Base-by-base conservation (phyloP, 2,888 invertebrate species). In the Parnassius orleans region DNA sequence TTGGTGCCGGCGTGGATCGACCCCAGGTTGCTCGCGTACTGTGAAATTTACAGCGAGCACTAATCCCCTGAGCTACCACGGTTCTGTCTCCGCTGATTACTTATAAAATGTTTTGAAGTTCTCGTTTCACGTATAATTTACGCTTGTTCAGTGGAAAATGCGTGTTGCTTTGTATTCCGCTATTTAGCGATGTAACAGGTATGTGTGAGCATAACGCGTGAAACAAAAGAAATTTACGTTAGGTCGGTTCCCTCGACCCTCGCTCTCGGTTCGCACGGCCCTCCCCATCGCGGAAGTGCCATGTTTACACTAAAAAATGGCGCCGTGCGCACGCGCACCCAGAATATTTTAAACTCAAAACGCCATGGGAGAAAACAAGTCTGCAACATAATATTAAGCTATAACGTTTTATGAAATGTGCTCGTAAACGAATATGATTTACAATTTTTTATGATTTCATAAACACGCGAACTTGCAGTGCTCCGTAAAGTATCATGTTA, bases 171-270 rank as follows among this genome's bases (percentile, higher is more conserved):
- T 61, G 66, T 64, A 60, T 54, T 19, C 60, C 48, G 60, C 48
- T 64, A 24, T 60, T 60, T 57, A 60, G 60, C 64, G 60, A 56
- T 60, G 57, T 56, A 60, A 60, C 57, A 63, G 55, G 60, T 53
- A 54, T 60, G 53, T 62, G 58, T 58, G 62, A 58, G 58, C 57
- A 44, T 53, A 19, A 77, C 74, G 76, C 74, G 77, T 77, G 74
- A 81, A 86, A 87, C 87, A 87, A 88, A 87, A 84, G 83, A 83
- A 84, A 73, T 77, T 78, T 76, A 75, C 77, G 76, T 76, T 80
- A 83, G 81, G 80, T 83, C 80, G 81, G 75, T 81, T 85, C 81
- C 79, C 82, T 81, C 83, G 84, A 82, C 86, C 86, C 86, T 80
- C 57, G 57, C 57, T 57, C 33, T 14, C 71, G 66, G 82, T 88